Base-by-base conservation (phyloP, 2,888 invertebrate genomes). In the Volucella inflata region DNA sequence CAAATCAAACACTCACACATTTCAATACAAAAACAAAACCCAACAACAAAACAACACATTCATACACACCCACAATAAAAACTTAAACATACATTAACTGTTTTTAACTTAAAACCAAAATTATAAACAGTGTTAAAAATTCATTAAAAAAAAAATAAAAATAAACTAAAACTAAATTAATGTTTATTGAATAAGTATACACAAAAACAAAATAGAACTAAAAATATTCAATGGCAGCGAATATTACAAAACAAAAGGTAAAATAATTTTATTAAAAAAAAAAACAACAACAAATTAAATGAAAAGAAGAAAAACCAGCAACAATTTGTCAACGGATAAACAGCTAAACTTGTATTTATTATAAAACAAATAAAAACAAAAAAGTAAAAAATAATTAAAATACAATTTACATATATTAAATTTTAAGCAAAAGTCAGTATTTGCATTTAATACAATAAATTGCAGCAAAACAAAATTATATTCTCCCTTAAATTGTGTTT, bases 11-110 rank as follows among this genome's bases (percentile, higher is more conserved):
- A 80, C 44, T 30, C 65, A 72, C 55, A 84, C 59, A 76, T 70
- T 71, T 70, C 75, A 80, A 79, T 89, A 90, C 89, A 89, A 88
- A 87, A 89, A 89, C 87, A 88, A 87, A 30, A 30, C 4, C 1
- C 89, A 89, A 55, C 55, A 79, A 55, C 16, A 16, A 17, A 62
- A 59, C 40, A 60, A 76, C 64, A 64, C 17, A 64, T 60, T 51
- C 71, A 81, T 46, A 65, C 89, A 89, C 88, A 87, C 83, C 87
- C 87, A 75, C 57, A 38, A 70, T 42, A 79, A 12, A 82, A 77
- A 65, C 55, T 55, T 78, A 81, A 81, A 87, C 79, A 70, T 21
- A 77, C 65, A 67, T 12, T 68, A 72, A 82, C 81, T 53, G 64
- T 62, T 75, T 30, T 30, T 4, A 30, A 30, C 30, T 30, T 6